Conservation (phyloP, 2,113 vertebrate genomes). For the Gallinago media region DNA sequence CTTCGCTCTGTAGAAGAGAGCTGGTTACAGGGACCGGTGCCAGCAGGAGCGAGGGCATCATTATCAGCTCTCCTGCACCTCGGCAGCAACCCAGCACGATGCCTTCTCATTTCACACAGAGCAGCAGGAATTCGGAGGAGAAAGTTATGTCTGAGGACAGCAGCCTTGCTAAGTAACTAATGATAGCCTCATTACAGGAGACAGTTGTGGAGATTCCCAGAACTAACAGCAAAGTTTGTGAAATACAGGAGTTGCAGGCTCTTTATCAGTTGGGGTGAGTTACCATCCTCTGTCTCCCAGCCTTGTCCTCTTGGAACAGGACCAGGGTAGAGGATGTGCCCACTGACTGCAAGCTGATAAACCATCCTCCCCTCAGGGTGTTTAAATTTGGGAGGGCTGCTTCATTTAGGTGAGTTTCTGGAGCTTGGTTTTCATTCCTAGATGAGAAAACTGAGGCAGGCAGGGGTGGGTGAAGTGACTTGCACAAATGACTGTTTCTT, state of each 20-base stretch:
- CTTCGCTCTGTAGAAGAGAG: slow-evolving; percentile 79
- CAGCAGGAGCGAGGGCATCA: accelerated
- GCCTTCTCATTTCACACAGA: neutral
- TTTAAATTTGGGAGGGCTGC: neutral
- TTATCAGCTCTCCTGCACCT: neutral
- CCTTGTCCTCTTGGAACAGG: neutral
- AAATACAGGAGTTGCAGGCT: neutral
- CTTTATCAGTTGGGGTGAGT: neutral
- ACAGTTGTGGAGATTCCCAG: neutral
- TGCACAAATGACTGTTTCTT: neutral
- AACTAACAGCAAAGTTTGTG: neutral
- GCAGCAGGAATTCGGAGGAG: neutral
- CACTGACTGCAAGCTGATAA: neutral
- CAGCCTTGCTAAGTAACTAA: neutral
- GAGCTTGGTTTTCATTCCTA: neutral
- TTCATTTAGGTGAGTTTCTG: neutral
- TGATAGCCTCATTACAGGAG: neutral
- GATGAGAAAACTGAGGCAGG: neutral
- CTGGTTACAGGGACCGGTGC: neutral
- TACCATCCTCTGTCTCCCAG: neutral
- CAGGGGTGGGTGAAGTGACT: neutral
- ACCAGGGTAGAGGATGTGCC: accelerated
- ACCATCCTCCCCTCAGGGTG: neutral
- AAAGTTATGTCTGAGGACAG: neutral
- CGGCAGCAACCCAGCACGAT: neutral